phyloP scores from a whole-genome alignment of 1,140 invertebrate species.

The Arion vulgaris region DNA sequence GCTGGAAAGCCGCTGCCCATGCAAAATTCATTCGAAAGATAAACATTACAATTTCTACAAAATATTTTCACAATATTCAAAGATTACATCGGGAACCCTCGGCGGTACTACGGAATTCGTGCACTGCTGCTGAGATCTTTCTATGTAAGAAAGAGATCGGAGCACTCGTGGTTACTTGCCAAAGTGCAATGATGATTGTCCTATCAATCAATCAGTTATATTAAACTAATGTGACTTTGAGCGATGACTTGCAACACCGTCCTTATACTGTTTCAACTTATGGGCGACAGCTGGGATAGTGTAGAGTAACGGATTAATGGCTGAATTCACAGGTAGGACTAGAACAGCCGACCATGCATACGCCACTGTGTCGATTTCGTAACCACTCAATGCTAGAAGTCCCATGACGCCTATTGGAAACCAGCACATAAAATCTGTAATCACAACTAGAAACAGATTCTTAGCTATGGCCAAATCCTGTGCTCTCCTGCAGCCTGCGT shows the following conservation, averaged over 20 bases:
- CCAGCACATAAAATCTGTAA: conserved; percentile 52
- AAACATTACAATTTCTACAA: too few relatives aligned
- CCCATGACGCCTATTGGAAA: conserved; percentile 53
- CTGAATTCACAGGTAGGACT: conserved; percentile 37
- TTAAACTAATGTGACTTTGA: background rate
- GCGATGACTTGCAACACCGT: background rate
- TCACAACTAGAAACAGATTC: conserved; percentile 41
- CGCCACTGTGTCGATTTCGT: conserved; percentile 21
- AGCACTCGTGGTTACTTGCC: too few relatives aligned
- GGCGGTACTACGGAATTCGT: too few relatives aligned
- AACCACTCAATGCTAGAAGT: conserved; percentile 33
- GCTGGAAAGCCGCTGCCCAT: too few relatives aligned
- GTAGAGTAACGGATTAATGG: conserved; percentile 39
- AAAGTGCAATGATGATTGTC: too few relatives aligned
- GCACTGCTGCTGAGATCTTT: too few relatives aligned
- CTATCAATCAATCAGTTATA: too few relatives aligned
- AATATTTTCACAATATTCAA: too few relatives aligned
- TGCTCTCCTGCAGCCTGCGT: background rate
- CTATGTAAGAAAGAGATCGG: too few relatives aligned
- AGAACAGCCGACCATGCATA: conserved; percentile 43
- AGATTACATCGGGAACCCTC: too few relatives aligned
- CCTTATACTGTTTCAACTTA: conserved; percentile 7
- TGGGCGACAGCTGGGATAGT: background rate
- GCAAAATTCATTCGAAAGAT: too few relatives aligned
- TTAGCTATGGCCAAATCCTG: conserved; percentile 47